Base-by-base conservation (phyloP, 2,888 invertebrate genomes). In the Anorthoa munda region DNA sequence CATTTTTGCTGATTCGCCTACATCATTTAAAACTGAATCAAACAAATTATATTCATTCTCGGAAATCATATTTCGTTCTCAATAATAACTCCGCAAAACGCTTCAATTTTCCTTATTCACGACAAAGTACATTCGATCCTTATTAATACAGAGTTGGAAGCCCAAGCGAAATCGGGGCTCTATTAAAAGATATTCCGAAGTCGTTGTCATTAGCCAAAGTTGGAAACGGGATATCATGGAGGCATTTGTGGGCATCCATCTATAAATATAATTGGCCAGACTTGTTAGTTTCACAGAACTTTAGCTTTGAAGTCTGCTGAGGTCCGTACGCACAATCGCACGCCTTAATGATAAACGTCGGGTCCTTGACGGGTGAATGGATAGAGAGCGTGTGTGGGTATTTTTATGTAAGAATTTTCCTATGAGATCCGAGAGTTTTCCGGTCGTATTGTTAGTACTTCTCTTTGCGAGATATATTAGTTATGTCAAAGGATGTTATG, bases 261-360 rank as follows among this genome's bases (percentile, higher is more conserved):
- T 94, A 93, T 93, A 91, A 95, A 95, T 94, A 94, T 94, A 95
- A 95, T 95, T 95, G 94, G 93, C 87, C 80, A 83, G 88, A 89
- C 91, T 92, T 89, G 90, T 92, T 92, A 93, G 92, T 92, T 91
- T 88, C 86, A 92, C 88, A 87, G 88, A 89, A 90, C 90, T 94
- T 89, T 72, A 77, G 82, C 92, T 95, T 94, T 94, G 94, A 94
- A 90, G 89, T 87, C 78, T 76, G 67, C 69, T 74, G 81, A 77
- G 66, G 51, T 84, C 71, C 63, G 66, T 73, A 77, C 85, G 87
- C 86, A 74, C 77, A 85, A 86, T 79, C 77, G 83, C 80, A 79
- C 78, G 23, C 51, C 70, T 82, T 87, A 85, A 88, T 85, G 86
- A 86, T 85, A 78, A 73, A 69, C 66, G 77, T 75, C 45, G 55